A percentile compares a stretch with the other conserved stretches of the same genome.
These are phyloP conservation scores for Cantharis lateralis DNA, from an alignment of 2,888 invertebrate genomes.

Conservation along the genomic window DNA sequence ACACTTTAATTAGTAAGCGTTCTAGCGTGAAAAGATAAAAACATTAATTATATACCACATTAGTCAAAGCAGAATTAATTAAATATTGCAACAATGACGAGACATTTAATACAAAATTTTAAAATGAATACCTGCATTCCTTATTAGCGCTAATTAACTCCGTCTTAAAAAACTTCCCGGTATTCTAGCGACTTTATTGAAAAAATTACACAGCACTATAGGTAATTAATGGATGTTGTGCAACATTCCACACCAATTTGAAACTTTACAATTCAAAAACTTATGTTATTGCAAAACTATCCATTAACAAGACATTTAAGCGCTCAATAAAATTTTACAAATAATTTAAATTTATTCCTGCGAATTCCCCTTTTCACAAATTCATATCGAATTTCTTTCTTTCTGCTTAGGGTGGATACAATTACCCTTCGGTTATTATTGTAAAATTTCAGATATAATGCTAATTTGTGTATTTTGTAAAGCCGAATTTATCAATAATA, in stretches of 20 bases:
- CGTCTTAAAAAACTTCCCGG: not conserved
- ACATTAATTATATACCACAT: not conserved
- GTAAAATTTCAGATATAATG: not conserved
- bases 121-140: not conserved
- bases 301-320: not conserved
- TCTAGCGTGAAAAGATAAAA: not conserved
- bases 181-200: not conserved
- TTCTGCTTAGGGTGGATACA: not conserved
- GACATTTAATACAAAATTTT: not conserved
- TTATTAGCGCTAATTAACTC: not conserved
- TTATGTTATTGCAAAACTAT: not conserved
- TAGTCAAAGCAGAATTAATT: not conserved
- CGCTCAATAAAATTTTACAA: conserved; percentile 8
- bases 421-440: not conserved
- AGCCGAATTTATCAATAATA: not conserved
- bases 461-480: conserved; percentile 17
- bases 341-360: not conserved
- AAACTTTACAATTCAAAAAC: not conserved
- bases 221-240: not conserved
- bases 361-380: not conserved
- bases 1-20: not conserved
- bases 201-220: not conserved
- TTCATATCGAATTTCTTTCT: not conserved
- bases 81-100: not conserved
- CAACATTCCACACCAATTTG: not conserved